Base-by-base conservation (phyloP, 1,140 invertebrate genomes). In the Sitophilus oryzae region DNA sequence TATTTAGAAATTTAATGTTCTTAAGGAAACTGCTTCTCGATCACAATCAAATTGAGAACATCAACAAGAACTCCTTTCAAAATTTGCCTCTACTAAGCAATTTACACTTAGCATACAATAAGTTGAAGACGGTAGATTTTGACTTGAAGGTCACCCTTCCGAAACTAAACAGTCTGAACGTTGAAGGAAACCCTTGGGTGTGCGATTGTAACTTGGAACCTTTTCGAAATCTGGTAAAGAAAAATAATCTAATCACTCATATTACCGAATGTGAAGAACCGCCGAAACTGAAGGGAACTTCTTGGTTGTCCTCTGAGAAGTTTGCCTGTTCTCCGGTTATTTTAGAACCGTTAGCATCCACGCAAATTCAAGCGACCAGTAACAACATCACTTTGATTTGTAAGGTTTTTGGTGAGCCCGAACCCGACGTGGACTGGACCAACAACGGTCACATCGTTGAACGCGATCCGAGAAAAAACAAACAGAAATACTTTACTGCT, bases 311-410 rank as follows among this genome's bases (percentile, higher is more conserved):
- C 0, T 71, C 73, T 10, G 79, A 82, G 10, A 82, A 91, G 46
- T 92, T 93, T 64, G 89, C 91, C n/a, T 95, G 91, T 69, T 75
- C 79, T 23, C 91, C 91, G 0, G 77, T 80, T 38, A 88, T 93
- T 64, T 36, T 80, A 4, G 72, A 80, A 69, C 74, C 82, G 52
- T 10, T 76, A 45, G 48, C 69, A 37, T 66, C 75, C 57, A 71
- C 78, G 0, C 76, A 75, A 10, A 63, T 77, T 2, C 70, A 85
- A 5, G 74, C 80, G 20, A 79, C 79, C 2, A 81, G 81, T 18
- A 80, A 81, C n/a, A 82, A 89, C 47, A 79, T 88, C 0, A 88
- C 83, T 0, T 71, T 95, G 2, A 78, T 80, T 34, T 95, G 91
- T 65, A 81, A 81, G 63, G 88, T 90, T 0, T 73, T 74, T 2